Percentiles rank a stretch among this genome's conserved stretches.
Conservation (phyloP, 2,113 vertebrate species). For the Mungos mungo region DNA sequence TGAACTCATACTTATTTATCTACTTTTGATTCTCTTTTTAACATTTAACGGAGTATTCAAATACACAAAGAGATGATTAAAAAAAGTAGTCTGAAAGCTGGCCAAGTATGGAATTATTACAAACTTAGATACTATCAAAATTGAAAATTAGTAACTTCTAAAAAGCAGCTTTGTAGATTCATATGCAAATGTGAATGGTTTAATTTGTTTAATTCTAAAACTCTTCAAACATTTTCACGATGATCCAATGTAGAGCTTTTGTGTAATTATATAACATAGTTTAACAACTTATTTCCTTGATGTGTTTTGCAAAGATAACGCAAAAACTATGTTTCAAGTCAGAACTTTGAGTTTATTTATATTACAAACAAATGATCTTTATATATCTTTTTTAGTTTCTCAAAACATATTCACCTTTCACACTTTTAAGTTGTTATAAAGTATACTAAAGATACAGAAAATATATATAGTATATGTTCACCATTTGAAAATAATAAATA, state of each 20-base stretch:
- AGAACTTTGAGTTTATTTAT: not conserved
- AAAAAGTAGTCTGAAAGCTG: not conserved
- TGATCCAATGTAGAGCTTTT: slow-evolving; percentile 20
- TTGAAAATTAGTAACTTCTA: slow-evolving; percentile 45
- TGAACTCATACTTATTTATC: not conserved
- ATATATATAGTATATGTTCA: not conserved
- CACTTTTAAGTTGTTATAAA: not conserved
- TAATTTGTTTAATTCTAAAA: slow-evolving; percentile 58
- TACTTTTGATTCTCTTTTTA: not conserved
- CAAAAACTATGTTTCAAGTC: not conserved
- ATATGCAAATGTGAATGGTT: slow-evolving; percentile 36
- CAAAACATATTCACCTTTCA: not conserved
- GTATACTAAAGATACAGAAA: not conserved
- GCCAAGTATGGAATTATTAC: not conserved
- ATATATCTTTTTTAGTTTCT: not conserved
- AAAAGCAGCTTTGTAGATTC: slow-evolving; percentile 14
- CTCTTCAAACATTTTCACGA: slow-evolving; percentile 15
- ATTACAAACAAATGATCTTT: not conserved
- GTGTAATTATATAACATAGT: not conserved
- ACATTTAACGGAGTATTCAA: not conserved
- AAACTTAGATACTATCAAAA: slow-evolving; percentile 46
- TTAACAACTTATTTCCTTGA: slow-evolving; percentile 26
- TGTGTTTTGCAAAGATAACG: slow-evolving; percentile 19
- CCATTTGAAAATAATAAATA: slow-evolving; percentile 4
- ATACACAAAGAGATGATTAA: slow-evolving; percentile 23